These are phyloP conservation scores for Trogon melanurus DNA, from an alignment of 2,113 vertebrate species.

Conservation along the genomic window DNA sequence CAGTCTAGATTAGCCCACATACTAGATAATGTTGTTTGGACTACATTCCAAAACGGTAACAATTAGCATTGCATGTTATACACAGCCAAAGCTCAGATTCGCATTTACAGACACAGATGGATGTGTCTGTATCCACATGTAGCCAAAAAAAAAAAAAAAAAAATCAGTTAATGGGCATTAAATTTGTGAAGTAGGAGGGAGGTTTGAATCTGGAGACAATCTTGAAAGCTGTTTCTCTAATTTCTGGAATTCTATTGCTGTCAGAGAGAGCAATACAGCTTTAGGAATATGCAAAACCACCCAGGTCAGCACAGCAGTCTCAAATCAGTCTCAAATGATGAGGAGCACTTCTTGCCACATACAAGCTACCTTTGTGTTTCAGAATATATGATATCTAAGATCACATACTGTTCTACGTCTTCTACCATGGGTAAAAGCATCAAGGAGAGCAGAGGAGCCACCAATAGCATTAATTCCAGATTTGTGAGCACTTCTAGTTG, in stretches of 20 bases:
- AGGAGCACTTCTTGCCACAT: neutral
- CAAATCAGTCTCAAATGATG: neutral
- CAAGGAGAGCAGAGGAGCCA: neutral
- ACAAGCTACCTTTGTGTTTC: neutral
- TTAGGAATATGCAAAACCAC: neutral
- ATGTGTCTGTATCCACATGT: neutral
- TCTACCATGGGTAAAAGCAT: neutral
- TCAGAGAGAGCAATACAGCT: neutral
- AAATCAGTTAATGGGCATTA: neutral
- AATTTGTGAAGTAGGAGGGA: neutral
- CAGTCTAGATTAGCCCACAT: neutral
- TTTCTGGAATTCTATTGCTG: neutral
- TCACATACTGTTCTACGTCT: neutral
- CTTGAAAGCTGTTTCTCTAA: neutral
- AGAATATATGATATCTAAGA: slow-evolving; percentile 2
- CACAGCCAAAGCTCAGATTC: neutral
- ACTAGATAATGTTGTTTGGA: neutral
- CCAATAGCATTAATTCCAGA: neutral
- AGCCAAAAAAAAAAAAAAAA: neutral
- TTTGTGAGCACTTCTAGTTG: neutral
- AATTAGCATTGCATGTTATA: neutral
- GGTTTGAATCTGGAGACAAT: neutral
- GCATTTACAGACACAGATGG: neutral
- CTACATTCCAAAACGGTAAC: neutral
- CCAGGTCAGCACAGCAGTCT: neutral